A percentile compares a stretch with the other conserved stretches of the same genome.
Conservation (phyloP, 2,797 vertebrate genomes). For the Siniperca obscura region DNA sequence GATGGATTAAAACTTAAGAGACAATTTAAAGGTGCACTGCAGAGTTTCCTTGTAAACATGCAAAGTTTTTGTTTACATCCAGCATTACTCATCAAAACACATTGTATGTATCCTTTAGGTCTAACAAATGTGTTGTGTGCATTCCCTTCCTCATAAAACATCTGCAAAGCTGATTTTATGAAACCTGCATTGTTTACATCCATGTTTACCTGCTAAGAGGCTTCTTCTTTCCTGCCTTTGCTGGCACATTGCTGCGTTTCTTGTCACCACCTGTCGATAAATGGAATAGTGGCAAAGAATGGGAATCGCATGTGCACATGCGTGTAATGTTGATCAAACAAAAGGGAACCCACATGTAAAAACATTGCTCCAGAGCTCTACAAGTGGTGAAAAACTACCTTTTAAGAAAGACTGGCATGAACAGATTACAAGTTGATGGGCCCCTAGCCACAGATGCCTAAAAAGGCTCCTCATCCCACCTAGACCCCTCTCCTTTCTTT, state of each 20-base stretch:
- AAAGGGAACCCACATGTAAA: not conserved
- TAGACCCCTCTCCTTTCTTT: not conserved
- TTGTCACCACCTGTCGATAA: not conserved
- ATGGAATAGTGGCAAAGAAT: slow-evolving; percentile 2
- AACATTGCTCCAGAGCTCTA: not conserved
- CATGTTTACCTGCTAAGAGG: not conserved
- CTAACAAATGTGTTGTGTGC: slow-evolving; percentile 25
- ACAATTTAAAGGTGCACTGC: not conserved
- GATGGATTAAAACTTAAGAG: not conserved
- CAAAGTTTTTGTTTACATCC: slow-evolving; percentile 18
- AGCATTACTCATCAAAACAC: slow-evolving; percentile 15
- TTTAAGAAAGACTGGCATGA: not conserved
- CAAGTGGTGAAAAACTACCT: not conserved
- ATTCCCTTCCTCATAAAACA: slow-evolving; percentile 15
- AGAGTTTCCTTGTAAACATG: slow-evolving; percentile 24
- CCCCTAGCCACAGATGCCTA: not conserved
- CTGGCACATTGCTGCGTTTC: not conserved
- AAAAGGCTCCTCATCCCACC: not conserved
- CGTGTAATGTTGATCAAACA: not conserved
- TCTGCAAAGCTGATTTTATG: slow-evolving; percentile 11
- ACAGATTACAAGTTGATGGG: not conserved
- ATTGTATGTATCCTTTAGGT: slow-evolving; percentile 3
- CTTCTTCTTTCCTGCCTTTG: slow-evolving; percentile 4
- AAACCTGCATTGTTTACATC: slow-evolving; percentile 25
- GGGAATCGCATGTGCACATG: not conserved